Conservation (phyloP, 2,797 vertebrate species). For the Avahi laniger region DNA sequence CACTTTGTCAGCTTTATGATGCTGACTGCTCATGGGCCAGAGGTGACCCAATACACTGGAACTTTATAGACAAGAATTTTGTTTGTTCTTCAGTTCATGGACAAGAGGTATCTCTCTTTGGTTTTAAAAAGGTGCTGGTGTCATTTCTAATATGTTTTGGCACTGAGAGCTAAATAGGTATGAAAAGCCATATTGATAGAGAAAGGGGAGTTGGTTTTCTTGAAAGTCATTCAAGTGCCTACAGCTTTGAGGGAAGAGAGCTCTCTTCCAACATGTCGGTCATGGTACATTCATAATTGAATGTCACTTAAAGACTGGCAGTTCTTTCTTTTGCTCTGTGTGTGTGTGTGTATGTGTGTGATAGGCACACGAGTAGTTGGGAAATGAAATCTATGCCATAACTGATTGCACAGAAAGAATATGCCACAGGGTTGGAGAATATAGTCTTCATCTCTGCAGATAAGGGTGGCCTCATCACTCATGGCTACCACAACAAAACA, state of each 20-base stretch:
- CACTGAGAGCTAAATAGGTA: background rate
- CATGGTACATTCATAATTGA: background rate
- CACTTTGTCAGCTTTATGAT: constrained; percentile 27
- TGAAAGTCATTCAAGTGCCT: constrained; percentile 25
- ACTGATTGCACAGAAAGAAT: background rate
- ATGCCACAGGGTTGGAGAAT: background rate
- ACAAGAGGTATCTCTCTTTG: background rate
- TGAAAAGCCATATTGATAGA: constrained; percentile 41
- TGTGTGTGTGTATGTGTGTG: background rate
- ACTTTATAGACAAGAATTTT: background rate
- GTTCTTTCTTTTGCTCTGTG: background rate
- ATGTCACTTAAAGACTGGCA: constrained; percentile 28
- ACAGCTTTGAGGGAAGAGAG: background rate
- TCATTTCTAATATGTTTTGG: constrained; percentile 49
- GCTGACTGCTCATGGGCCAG: background rate
- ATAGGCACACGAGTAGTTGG: background rate
- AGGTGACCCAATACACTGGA: background rate
- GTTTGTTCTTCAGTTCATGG: background rate
- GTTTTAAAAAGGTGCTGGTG: background rate
- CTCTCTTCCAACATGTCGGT: constrained; percentile 9
- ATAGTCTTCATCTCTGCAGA: constrained; percentile 29
- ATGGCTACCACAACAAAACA: background rate
- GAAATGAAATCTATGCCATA: background rate
- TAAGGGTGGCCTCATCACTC: constrained; percentile 57
- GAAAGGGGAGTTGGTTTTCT: background rate